A percentile compares a stretch with the other conserved stretches of the same genome.
Evolutionary conservation across 2,888 invertebrate genomes (phyloP).

Genomic region (Coelogynopora nodosa): DNA sequence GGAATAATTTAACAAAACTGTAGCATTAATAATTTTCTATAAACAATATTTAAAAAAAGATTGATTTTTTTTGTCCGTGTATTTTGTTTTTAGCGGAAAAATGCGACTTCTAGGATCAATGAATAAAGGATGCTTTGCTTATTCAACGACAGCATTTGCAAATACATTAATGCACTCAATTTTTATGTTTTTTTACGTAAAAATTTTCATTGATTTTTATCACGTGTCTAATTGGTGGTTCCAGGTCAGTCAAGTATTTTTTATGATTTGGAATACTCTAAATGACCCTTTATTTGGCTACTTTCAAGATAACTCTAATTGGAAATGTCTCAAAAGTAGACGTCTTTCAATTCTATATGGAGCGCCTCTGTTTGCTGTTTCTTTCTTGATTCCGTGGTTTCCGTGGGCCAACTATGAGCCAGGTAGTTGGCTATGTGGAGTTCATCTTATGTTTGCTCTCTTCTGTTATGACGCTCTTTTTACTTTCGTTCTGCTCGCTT

Average conservation of each 20-base stretch:
- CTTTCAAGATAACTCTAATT: conserved; percentile 54
- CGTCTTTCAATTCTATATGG: conserved; percentile 60
- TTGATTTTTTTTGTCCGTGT: too few relatives aligned
- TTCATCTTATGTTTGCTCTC: conserved; percentile 61
- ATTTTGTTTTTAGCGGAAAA: too few relatives aligned
- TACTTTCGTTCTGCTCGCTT: conserved; percentile 60
- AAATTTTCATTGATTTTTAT: conserved; percentile 61
- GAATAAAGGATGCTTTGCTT: conserved; percentile 49
- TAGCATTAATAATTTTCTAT: too few relatives aligned
- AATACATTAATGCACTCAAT: conserved; percentile 54
- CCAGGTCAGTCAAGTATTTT: conserved; percentile 60
- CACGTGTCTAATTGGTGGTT: conserved; percentile 62
- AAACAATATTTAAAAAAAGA: too few relatives aligned
- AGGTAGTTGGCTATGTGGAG: conserved; percentile 55
- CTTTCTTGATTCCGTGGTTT: conserved; percentile 61
- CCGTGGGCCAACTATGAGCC: conserved; percentile 57
- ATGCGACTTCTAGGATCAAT: background rate
- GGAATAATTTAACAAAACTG: too few relatives aligned
- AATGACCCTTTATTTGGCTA: conserved; percentile 64
- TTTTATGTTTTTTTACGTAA: conserved; percentile 63
- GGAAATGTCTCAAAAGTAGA: conserved; percentile 57
- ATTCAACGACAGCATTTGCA: conserved; percentile 52
- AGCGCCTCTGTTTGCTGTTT: conserved; percentile 59
- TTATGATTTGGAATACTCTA: conserved; percentile 63
- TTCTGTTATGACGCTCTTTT: conserved; percentile 63